Percentiles rank a stretch among this genome's conserved stretches.
Conservation (phyloP, 2,797 vertebrate species). For the Salarias fasciatus region DNA sequence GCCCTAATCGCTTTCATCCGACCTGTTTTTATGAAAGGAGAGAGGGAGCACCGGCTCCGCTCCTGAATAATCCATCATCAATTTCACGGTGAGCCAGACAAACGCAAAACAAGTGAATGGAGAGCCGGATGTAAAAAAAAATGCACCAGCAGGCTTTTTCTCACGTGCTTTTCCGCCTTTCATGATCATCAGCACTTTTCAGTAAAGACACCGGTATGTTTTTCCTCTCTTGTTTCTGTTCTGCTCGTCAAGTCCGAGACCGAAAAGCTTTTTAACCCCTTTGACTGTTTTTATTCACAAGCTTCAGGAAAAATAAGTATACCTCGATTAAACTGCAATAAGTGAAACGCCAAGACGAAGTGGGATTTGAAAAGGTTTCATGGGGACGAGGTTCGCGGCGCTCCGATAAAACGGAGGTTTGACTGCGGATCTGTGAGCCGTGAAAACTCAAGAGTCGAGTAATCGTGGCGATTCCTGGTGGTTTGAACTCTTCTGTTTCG, state of each 20-base stretch:
- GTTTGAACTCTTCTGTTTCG: no score
- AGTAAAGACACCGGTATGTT: background rate
- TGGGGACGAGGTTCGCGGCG: no score
- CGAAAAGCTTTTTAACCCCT: conserved; percentile 33
- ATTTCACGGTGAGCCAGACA: conserved; percentile 72
- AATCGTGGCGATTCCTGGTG: no score
- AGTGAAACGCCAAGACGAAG: no score
- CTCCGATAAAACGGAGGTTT: no score
- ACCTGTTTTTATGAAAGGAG: conserved; percentile 80
- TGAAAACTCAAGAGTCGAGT: no score
- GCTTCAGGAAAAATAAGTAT: conserved; percentile 8
- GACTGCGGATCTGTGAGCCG: no score
- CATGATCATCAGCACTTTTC: conserved; percentile 65
- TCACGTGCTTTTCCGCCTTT: conserved; percentile 35
- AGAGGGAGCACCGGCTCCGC: conserved; percentile 69
- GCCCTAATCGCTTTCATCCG: conserved; percentile 63
- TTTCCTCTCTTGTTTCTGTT: conserved; percentile 6
- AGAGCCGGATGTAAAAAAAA: conserved; percentile 51
- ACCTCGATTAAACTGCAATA: no score
- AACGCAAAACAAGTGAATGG: conserved; percentile 78
- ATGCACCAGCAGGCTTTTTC: conserved; percentile 26
- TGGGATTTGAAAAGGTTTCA: no score
- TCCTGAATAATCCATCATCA: conserved; percentile 84
- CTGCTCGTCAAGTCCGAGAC: conserved; percentile 23
- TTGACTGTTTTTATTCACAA: conserved; percentile 7